Evolutionary conservation across 1,140 invertebrate genomes (phyloP).

Genomic region (Tribolium castaneum): DNA sequence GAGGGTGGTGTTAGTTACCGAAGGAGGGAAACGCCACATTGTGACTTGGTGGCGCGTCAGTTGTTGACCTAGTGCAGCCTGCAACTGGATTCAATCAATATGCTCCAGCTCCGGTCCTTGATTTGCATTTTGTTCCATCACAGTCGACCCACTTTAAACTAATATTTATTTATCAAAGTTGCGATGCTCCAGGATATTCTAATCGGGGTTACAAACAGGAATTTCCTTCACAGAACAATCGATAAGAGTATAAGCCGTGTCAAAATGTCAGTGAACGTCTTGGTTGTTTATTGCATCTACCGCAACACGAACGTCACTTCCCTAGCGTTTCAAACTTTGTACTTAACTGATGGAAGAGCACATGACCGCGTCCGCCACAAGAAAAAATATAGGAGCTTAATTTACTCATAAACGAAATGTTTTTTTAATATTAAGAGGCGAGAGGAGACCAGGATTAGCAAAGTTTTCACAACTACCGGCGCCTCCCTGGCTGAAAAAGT

Average conservation of each 20-base stretch:
- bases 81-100: conserved; percentile 42
- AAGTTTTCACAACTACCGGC: background rate
- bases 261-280: background rate
- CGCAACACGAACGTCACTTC: background rate
- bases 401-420: background rate
- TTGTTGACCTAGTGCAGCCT: conserved; percentile 40
- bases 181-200: background rate
- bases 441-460: background rate
- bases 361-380: background rate
- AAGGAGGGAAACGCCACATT: background rate
- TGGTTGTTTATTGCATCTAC: background rate
- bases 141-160: conserved; percentile 16
- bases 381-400: too few relatives aligned
- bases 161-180: conserved; percentile 12
- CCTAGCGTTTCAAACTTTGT: background rate
- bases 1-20: background rate
- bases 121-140: conserved; percentile 36
- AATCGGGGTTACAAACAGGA: background rate
- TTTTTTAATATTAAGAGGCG: background rate
- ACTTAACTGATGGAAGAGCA: background rate
- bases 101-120: conserved; percentile 17
- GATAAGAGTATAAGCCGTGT: background rate
- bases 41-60: conserved; percentile 33
- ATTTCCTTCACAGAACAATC: background rate
- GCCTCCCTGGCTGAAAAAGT: background rate